Base-by-base conservation (phyloP, 2,888 invertebrate genomes). In the Abscondita cerata region DNA sequence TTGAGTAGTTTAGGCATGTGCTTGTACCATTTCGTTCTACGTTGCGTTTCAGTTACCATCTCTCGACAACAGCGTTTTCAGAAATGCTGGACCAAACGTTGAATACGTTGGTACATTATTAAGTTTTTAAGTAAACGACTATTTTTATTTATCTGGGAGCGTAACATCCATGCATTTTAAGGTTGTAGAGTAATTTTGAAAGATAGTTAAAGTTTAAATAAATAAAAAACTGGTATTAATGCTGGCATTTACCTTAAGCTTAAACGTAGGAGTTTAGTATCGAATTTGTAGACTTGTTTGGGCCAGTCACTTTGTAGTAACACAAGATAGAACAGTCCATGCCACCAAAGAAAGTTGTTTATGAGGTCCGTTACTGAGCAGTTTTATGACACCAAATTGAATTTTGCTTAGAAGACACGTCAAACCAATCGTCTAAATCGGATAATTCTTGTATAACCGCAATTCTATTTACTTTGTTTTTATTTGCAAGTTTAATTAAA, bases 401-500 rank as follows among this genome's bases (percentile, higher is more conserved):
- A n/a, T 48, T 48, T 19, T 25, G 13, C 11, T 20, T 13, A 48
- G 48, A 48, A 6, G n/a, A 6, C n/a, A 48, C 6, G 20, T 48
- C 5, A 20, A 13, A 20, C 20, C 48, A 48, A 18, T 13, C 19
- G 11, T 18, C 13, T 4, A 11, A 9, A 13, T 48, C 18, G 8
- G 48, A 20, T n/a, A 36, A 2, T 36, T 5, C 4, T 36, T 36
- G 5, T 9, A 36, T 36, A n/a, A n/a, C n/a, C n/a, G n/a, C 11
- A 36, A 11, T 11, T 9, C 4, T 9, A 12, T 6, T 6, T 2
- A 11, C 11, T 36, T 36, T 36, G 12, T 36, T 6, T 36, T 36
- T 36, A 12, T 36, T 36, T 36, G 36, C 36, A 25, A 15, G 15
- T 44, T 15, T 53, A 47, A 47, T 47, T 9, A 52, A 41, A 41